phyloP scores from a whole-genome alignment of 2,888 invertebrate species.

The Lepidonotus clava region DNA sequence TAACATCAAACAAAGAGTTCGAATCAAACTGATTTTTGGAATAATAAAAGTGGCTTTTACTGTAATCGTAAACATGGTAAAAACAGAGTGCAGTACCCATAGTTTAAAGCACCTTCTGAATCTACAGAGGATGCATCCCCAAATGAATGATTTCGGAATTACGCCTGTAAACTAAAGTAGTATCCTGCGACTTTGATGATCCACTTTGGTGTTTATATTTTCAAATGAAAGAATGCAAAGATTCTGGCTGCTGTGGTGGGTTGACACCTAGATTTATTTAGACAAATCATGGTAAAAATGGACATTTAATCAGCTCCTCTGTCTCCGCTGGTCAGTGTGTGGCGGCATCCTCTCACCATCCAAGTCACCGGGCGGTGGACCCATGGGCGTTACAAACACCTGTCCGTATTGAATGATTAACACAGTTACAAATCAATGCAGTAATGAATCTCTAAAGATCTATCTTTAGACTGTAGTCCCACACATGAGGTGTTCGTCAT shows the following conservation, averaged over 20 bases:
- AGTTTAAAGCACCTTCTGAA: too few species aligned
- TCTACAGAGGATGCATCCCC: too few species aligned
- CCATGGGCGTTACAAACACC: background rate
- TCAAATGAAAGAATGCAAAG: background rate
- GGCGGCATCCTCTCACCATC: background rate
- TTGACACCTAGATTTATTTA: slow-evolving; percentile 9
- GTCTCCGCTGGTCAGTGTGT: background rate
- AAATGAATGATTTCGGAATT: too few species aligned
- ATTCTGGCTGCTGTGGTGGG: slow-evolving; percentile 1
- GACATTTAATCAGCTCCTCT: background rate
- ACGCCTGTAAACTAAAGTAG: too few species aligned
- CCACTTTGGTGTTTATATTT: background rate
- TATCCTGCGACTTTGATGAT: too few species aligned
- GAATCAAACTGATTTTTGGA: background rate
- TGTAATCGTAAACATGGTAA: too few species aligned
- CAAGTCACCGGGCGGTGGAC: background rate
- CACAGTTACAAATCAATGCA: background rate
- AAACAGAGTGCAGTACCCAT: too few species aligned
- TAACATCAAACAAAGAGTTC: background rate
- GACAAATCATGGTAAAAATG: slow-evolving; percentile 8
- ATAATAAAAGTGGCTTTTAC: background rate
- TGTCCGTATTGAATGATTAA: too few species aligned
- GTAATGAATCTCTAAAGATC: background rate
- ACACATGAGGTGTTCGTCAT: background rate
- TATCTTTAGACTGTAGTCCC: background rate